These are phyloP conservation scores for Melanerpes aurifrons DNA, from an alignment of 2,113 vertebrate genomes.

Conservation along the genomic window DNA sequence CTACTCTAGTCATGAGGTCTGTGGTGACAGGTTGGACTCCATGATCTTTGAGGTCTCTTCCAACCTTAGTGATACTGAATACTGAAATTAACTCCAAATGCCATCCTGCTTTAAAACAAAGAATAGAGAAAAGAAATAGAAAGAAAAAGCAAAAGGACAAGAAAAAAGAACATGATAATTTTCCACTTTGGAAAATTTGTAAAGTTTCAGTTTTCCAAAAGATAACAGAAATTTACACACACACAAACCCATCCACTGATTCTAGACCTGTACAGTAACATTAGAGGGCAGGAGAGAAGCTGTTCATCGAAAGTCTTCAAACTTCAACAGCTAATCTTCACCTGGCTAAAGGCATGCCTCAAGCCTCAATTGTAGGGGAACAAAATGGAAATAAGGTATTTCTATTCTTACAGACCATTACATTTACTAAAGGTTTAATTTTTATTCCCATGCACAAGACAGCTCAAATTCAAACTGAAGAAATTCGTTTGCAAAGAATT, in stretches of 20 bases:
- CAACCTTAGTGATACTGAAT: too few species aligned
- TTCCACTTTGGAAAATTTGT: background rate
- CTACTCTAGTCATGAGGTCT: too few species aligned
- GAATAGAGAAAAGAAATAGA: background rate
- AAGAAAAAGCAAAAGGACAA: background rate
- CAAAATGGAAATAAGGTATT: background rate
- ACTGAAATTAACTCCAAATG: background rate
- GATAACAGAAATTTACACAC: background rate
- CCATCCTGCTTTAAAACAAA: background rate
- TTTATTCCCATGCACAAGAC: background rate
- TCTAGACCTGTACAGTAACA: background rate
- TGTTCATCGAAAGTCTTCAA: background rate
- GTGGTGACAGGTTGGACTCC: too few species aligned
- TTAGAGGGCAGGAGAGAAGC: slow-evolving; percentile 47
- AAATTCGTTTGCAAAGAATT: background rate
- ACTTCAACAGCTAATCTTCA: background rate
- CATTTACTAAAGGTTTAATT: background rate
- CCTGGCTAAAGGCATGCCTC: background rate
- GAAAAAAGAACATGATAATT: background rate
- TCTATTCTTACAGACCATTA: background rate
- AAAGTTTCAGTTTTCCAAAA: background rate
- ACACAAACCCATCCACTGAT: background rate
- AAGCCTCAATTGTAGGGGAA: background rate
- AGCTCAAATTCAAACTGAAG: background rate
- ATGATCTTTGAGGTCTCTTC: too few species aligned